Conservation (phyloP, 2,113 vertebrate genomes). For the Camelus dromedarius region DNA sequence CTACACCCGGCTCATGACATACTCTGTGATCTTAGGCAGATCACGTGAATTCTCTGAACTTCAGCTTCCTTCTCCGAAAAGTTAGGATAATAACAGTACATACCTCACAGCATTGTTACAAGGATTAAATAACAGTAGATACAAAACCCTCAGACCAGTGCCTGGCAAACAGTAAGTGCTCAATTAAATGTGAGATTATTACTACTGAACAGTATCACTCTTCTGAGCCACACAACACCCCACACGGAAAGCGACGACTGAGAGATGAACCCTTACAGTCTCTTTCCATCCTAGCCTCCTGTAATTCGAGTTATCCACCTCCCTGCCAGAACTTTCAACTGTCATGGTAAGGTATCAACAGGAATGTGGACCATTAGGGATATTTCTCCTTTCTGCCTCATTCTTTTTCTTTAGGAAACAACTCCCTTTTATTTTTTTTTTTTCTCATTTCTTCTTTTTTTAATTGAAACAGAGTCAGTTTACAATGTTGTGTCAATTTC, state of each 20-base stretch:
- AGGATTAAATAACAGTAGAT: background rate
- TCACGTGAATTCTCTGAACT: background rate
- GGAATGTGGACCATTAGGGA: background rate
- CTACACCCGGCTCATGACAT: background rate
- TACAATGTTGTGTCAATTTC: too few species aligned
- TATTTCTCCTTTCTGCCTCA: background rate
- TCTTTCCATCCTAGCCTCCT: background rate
- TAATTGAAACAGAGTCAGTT: too few species aligned
- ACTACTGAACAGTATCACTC: accelerated
- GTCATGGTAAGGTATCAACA: background rate
- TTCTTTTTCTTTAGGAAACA: background rate
- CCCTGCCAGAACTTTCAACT: background rate
- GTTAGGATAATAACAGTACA: background rate
- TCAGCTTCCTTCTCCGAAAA: background rate
- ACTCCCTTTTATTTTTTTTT: too few species aligned
- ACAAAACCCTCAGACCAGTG: background rate
- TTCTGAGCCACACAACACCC: background rate
- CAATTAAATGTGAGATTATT: background rate
- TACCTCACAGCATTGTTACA: accelerated
- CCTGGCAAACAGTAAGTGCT: background rate
- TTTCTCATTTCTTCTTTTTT: too few species aligned
- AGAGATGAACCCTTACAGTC: background rate
- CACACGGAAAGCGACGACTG: background rate
- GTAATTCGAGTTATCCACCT: background rate
- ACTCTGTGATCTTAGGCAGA: background rate